Evolutionary conservation across 1,140 invertebrate genomes (phyloP).

Genomic region (Lucilia cuprina): DNA sequence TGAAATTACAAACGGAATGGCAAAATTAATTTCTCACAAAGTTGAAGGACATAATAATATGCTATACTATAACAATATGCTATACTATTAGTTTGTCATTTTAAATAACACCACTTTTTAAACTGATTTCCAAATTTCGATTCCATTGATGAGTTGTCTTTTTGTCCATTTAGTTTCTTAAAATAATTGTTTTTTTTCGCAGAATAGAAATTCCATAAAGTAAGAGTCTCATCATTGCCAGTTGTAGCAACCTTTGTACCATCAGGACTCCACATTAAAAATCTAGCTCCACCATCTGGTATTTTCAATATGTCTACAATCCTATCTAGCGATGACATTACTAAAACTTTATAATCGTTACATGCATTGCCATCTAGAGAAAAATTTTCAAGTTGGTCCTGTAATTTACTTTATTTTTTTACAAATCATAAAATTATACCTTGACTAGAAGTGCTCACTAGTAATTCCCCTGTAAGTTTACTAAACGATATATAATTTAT

Average conservation of each 20-base stretch:
- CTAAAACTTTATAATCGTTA: conserved; percentile 47
- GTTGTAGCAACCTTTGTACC: conserved; percentile 53
- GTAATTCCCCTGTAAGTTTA: conserved; percentile 56
- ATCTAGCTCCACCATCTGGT: conserved; percentile 48
- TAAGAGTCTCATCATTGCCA: conserved; percentile 54
- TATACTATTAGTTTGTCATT: neutral
- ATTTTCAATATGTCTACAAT: conserved; percentile 52
- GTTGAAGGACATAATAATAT: too few species aligned
- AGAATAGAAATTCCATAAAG: conserved; percentile 55
- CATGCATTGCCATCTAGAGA: conserved; percentile 41
- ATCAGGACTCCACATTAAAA: conserved; percentile 58
- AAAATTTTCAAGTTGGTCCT: neutral
- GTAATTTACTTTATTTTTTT: too few species aligned
- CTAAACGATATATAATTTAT: conserved; percentile 53
- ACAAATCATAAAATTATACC: conserved; percentile 39
- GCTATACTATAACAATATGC: too few species aligned
- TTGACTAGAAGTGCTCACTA: conserved; percentile 49
- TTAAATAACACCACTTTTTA: conserved; percentile 20
- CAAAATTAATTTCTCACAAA: too few species aligned
- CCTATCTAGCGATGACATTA: conserved; percentile 53
- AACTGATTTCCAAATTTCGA: conserved; percentile 24
- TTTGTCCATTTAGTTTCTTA: neutral
- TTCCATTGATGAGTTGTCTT: neutral
- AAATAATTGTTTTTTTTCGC: neutral
- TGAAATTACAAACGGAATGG: too few species aligned